phyloP scores from a whole-genome alignment of 2,797 vertebrate genomes.

The Phaenicophaeus curvirostris region DNA sequence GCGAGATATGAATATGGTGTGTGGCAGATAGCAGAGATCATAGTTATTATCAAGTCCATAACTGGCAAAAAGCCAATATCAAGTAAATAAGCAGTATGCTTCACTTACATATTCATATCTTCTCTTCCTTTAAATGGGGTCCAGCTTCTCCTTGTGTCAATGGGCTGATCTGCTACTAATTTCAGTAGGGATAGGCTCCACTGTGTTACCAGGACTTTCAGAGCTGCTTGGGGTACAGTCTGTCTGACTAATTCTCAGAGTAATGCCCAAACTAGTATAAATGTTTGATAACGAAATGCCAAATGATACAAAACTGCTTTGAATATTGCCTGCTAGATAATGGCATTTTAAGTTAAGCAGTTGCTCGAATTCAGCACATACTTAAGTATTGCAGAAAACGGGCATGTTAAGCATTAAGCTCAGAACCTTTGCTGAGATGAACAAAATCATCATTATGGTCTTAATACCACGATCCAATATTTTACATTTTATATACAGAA shows the following conservation, averaged over 20 bases:
- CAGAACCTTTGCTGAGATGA: background rate
- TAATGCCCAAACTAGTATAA: background rate
- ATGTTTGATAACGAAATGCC: background rate
- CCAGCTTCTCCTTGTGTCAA: background rate
- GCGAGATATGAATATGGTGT: accelerated
- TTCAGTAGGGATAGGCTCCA: background rate
- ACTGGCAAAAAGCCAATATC: background rate
- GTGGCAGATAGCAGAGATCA: background rate
- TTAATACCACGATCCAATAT: background rate
- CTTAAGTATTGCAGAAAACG: background rate
- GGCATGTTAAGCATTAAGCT: background rate
- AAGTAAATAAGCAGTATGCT: background rate
- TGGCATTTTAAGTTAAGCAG: background rate
- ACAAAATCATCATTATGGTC: background rate
- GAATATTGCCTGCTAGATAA: background rate
- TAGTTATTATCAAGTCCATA: background rate
- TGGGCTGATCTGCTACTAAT: background rate
- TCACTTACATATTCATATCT: background rate
- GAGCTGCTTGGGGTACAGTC: background rate
- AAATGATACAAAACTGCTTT: background rate
- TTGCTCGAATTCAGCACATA: background rate
- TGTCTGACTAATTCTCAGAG: background rate
- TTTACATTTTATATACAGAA: background rate
- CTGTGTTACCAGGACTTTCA: background rate
- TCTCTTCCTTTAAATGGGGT: background rate